Conservation (phyloP, 64 coral and sea anemone species). For the Stichodactyla mertensii region DNA sequence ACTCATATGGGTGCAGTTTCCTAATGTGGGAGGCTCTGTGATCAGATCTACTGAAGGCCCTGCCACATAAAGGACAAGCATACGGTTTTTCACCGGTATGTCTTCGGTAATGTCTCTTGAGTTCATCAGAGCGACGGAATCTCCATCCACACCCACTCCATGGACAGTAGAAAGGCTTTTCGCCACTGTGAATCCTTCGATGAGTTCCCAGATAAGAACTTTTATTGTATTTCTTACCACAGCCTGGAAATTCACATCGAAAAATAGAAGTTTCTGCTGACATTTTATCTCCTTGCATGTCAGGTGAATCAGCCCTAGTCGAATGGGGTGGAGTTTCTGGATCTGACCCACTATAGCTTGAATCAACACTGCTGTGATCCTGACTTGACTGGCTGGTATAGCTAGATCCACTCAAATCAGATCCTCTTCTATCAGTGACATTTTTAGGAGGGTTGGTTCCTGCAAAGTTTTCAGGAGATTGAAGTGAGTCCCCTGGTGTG, state of each 20-base stretch:
- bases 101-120: constrained; percentile 83
- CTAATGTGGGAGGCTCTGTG: constrained; percentile 87
- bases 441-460: background rate
- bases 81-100: constrained; percentile 90
- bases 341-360: constrained; percentile 16
- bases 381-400: background rate
- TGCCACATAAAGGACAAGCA: constrained; percentile 80
- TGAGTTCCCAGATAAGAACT: constrained; percentile 79
- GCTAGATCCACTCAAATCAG: constrained; percentile 9
- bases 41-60: constrained; percentile 86
- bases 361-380: background rate
- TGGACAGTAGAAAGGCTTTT: constrained; percentile 89
- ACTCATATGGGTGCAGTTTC: constrained; percentile 66
- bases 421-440: constrained; percentile 8
- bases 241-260: constrained; percentile 83
- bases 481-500: background rate
- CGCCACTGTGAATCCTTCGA: constrained; percentile 27
- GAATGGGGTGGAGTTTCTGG: background rate
- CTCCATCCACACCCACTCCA: constrained; percentile 78
- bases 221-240: constrained; percentile 72
- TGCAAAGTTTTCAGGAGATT: background rate
- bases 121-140: constrained; percentile 80
- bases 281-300: constrained; percentile 15
- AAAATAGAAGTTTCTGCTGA: constrained; percentile 48
- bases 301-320: background rate